phyloP scores from a whole-genome alignment of 2,888 invertebrate genomes.

The Gasteruption jaculator region DNA sequence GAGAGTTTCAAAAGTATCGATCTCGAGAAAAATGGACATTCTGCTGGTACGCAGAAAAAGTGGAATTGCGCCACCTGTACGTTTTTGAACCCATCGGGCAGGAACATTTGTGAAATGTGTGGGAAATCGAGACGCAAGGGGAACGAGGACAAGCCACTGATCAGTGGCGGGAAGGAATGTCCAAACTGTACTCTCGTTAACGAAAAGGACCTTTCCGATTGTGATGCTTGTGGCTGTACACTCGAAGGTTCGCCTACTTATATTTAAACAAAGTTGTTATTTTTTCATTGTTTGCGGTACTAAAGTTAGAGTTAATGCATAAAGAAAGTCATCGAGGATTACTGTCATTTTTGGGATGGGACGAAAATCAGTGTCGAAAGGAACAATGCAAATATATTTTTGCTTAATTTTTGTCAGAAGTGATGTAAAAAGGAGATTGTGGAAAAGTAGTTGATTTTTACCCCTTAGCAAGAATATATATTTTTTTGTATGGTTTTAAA shows the following conservation, averaged over 20 bases:
- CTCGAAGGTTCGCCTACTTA: constrained; percentile 74
- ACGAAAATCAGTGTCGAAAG: constrained; percentile 5
- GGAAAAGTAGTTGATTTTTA: too few relatives aligned
- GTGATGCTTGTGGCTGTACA: constrained; percentile 67
- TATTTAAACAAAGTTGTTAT: constrained; percentile 47
- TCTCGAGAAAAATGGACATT: too few relatives aligned
- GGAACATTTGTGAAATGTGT: constrained; percentile 71
- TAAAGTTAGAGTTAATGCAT: background rate
- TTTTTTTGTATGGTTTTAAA: too few relatives aligned
- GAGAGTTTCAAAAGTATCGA: too few relatives aligned
- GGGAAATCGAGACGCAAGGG: constrained; percentile 61
- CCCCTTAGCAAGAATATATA: too few relatives aligned
- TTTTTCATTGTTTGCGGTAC: too few relatives aligned
- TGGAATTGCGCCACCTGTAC: constrained; percentile 75
- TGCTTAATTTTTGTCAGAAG: too few relatives aligned
- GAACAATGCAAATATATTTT: too few relatives aligned
- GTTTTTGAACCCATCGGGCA: constrained; percentile 57
- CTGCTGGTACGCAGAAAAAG: too few relatives aligned
- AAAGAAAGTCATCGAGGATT: background rate
- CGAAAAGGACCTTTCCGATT: constrained; percentile 59
- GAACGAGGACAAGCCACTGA: constrained; percentile 62
- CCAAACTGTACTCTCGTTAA: constrained; percentile 74
- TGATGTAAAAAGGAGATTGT: too few relatives aligned
- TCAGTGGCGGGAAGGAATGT: constrained; percentile 72
- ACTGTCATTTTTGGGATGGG: background rate